A percentile compares a stretch with the other conserved stretches of the same genome.
phyloP scores from a whole-genome alignment of 2,113 vertebrate genomes.

The Platycercus adscitus region DNA sequence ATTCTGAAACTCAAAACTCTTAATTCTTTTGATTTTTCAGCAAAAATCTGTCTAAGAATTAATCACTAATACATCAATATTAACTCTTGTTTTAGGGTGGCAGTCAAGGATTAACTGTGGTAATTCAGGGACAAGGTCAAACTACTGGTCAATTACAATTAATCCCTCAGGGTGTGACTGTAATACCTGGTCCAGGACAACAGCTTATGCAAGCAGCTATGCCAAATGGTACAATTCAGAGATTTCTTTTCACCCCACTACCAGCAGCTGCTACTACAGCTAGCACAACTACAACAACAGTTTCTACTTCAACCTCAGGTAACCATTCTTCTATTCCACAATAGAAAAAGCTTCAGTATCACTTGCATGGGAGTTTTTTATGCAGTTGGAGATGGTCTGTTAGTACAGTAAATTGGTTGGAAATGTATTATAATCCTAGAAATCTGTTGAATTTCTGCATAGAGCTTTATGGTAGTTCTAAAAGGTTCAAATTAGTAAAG shows the following conservation, averaged over 20 bases:
- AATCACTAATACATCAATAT: background rate
- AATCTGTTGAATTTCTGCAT: background rate
- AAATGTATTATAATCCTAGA: background rate
- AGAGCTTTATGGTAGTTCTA: background rate
- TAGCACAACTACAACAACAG: constrained; percentile 78
- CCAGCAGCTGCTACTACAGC: constrained; percentile 76
- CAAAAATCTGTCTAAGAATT: background rate
- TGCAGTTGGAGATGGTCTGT: background rate
- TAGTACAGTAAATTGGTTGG: background rate
- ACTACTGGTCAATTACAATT: constrained; percentile 97
- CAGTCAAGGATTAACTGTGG: constrained; percentile 95
- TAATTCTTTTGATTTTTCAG: background rate
- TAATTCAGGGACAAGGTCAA: constrained; percentile 98
- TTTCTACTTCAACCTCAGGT: constrained; percentile 88
- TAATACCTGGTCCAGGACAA: constrained; percentile 94
- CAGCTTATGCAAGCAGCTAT: constrained; percentile 99
- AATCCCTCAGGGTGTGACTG: constrained; percentile 93
- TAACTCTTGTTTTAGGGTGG: constrained; percentile 79
- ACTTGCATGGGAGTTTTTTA: background rate
- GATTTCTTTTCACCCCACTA: constrained; percentile 95
- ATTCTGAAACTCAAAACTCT: background rate
- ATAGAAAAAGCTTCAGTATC: background rate
- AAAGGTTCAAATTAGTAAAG: background rate
- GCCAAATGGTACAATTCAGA: constrained; percentile 96
- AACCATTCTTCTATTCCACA: background rate